Conservation (phyloP, 1,140 invertebrate genomes). For the Helicorthomorpha holstii region DNA sequence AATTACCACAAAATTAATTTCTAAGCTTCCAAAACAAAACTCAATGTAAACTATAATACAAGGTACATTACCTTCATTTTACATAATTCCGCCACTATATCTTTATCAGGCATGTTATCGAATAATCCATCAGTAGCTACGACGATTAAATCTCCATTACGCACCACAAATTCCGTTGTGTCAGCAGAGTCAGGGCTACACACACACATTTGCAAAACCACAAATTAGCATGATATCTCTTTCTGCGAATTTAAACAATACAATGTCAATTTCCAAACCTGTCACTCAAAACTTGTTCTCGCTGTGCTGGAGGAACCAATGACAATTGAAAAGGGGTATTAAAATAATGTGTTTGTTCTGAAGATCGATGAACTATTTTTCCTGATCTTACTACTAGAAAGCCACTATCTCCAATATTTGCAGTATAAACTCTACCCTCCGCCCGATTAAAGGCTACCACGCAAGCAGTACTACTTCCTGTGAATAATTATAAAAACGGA, state of each 20-base stretch:
- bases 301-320: slow-evolving; percentile 72
- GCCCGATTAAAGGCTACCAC: slow-evolving; percentile 80
- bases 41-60: no score
- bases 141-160: slow-evolving; percentile 88
- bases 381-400: slow-evolving; percentile 74
- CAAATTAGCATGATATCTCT: no score
- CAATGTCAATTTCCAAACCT: no score
- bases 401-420: slow-evolving; percentile 97
- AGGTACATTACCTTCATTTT: slow-evolving; percentile 32
- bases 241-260: no score
- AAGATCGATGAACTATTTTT: slow-evolving; percentile 59
- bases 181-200: slow-evolving; percentile 74
- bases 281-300: slow-evolving; percentile 66
- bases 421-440: slow-evolving; percentile 74
- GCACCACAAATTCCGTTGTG: slow-evolving; percentile 71
- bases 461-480: slow-evolving; percentile 93
- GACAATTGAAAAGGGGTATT: slow-evolving; percentile 96
- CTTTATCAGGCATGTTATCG: slow-evolving; percentile 85
- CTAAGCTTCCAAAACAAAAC: background rate
- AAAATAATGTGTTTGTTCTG: slow-evolving; percentile 96
- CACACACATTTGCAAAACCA: no score
- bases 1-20: background rate
- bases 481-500: slow-evolving; percentile 12
- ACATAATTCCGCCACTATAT: slow-evolving; percentile 62
- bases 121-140: slow-evolving; percentile 95